These are phyloP conservation scores for Andrena cerasifolii DNA, from an alignment of 1,140 invertebrate genomes.

Conservation along the genomic window DNA sequence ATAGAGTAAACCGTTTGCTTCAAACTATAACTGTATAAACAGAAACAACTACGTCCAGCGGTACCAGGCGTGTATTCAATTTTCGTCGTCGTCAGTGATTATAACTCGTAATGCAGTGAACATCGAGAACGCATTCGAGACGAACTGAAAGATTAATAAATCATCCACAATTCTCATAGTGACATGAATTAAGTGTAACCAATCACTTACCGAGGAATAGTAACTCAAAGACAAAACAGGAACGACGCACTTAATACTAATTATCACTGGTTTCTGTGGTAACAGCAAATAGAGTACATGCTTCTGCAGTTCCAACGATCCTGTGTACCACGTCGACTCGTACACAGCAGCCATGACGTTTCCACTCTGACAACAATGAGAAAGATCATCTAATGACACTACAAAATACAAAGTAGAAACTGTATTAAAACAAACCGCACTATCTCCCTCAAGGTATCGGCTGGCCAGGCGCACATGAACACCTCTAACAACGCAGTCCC, in stretches of 20 bases:
- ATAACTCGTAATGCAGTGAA: background rate
- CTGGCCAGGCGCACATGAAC: constrained; percentile 62
- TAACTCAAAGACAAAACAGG: constrained; percentile 58
- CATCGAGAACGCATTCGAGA: background rate
- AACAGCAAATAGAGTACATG: constrained; percentile 27
- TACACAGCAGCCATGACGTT: constrained; percentile 38
- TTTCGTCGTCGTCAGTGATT: background rate
- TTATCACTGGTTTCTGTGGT: constrained; percentile 44
- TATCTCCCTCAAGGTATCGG: constrained; percentile 51
- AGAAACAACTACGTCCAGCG: too few species aligned
- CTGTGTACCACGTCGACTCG: constrained; percentile 48
- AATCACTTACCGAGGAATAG: constrained; percentile 52
- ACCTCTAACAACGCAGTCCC: constrained; percentile 48
- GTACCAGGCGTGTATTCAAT: background rate
- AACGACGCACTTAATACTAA: constrained; percentile 48
- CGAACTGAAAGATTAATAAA: background rate
- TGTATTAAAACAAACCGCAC: constrained; percentile 38
- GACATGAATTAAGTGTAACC: too few species aligned
- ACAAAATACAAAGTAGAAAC: too few species aligned
- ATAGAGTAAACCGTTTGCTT: too few species aligned
- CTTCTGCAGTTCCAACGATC: constrained; percentile 4
- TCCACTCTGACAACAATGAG: constrained; percentile 7
- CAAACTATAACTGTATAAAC: too few species aligned
- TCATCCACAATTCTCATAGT: too few species aligned
- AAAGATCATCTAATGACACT: background rate